phyloP scores from a whole-genome alignment of 2,113 vertebrate species.

The Sylvia atricapilla region DNA sequence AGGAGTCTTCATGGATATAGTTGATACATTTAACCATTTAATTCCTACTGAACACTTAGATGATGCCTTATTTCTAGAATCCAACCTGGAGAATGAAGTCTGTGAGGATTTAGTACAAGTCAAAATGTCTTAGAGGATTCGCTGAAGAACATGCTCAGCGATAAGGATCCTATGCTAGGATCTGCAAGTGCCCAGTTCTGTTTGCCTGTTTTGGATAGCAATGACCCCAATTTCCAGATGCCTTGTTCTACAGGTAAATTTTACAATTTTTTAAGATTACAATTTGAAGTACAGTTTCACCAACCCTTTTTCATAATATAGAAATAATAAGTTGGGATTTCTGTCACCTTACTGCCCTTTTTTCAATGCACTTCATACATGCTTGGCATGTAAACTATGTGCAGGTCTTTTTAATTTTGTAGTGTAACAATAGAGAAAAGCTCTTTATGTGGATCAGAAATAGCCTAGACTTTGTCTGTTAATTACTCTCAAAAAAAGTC shows the following conservation, averaged over 20 bases:
- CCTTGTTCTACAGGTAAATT: slow-evolving; percentile 89
- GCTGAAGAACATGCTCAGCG: slow-evolving; percentile 99
- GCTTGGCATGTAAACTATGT: slow-evolving; percentile 43
- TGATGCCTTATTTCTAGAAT: slow-evolving; percentile 91
- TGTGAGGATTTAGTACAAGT: slow-evolving; percentile 93
- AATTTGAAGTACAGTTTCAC: slow-evolving; percentile 70
- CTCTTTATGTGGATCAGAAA: neutral
- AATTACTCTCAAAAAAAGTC: neutral
- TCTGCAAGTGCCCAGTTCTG: slow-evolving; percentile 95
- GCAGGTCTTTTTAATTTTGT: neutral
- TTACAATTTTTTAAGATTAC: slow-evolving; percentile 78
- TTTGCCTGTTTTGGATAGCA: slow-evolving; percentile 93
- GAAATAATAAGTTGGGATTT: slow-evolving; percentile 57
- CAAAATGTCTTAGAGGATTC: slow-evolving; percentile 89
- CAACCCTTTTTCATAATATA: slow-evolving; percentile 36
- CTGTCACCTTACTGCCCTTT: slow-evolving; percentile 3
- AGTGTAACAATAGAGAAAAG: neutral
- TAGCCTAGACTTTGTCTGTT: neutral
- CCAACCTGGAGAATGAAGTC: slow-evolving; percentile 96
- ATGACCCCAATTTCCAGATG: slow-evolving; percentile 89
- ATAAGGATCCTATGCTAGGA: slow-evolving; percentile 99
- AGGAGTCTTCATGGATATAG: slow-evolving; percentile 99
- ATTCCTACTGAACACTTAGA: slow-evolving; percentile 99
- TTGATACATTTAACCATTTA: slow-evolving; percentile 98
- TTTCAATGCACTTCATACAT: slow-evolving; percentile 33